A percentile compares a stretch with the other conserved stretches of the same genome.
Evolutionary conservation across 1,140 invertebrate species (phyloP).

Genomic region (Caenorhabditis remanei): DNA sequence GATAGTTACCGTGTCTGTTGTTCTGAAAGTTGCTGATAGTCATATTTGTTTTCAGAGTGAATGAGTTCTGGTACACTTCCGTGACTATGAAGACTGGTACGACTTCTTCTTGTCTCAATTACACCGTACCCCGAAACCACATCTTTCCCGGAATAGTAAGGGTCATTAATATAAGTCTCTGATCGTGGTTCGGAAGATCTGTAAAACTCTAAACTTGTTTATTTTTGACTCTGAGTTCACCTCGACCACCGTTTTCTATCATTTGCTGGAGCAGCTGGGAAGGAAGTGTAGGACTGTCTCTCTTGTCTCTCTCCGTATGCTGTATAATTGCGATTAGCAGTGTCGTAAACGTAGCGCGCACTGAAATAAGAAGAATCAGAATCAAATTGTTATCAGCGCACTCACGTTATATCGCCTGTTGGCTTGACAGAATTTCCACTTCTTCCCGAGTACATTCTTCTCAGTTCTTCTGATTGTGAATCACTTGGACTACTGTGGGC

Average conservation of each 20-base stretch:
- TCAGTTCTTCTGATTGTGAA: constrained; percentile 49
- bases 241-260: constrained; percentile 45
- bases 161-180: constrained; percentile 33
- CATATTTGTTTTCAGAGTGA: constrained; percentile 46
- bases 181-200: constrained; percentile 26
- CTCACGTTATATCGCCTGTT: constrained; percentile 50
- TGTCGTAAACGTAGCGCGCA: constrained; percentile 48
- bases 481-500: constrained; percentile 33
- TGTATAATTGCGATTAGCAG: constrained; percentile 51
- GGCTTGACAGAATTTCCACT: constrained; percentile 44
- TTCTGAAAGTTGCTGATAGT: constrained; percentile 10
- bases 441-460: constrained; percentile 34
- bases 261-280: not conserved
- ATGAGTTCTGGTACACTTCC: constrained; percentile 33
- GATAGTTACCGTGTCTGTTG: constrained; percentile 25
- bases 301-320: constrained; percentile 35
- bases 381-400: not conserved
- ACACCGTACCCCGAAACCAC: constrained; percentile 20
- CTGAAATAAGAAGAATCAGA: not conserved
- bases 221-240: not conserved
- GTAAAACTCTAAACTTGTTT: not conserved
- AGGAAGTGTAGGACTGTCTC: constrained; percentile 19
- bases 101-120: constrained; percentile 29
- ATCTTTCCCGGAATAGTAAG: constrained; percentile 42
- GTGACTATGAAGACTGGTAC: constrained; percentile 54